Conservation (phyloP, 2,797 vertebrate species). For the Amphiprion clarkii region DNA sequence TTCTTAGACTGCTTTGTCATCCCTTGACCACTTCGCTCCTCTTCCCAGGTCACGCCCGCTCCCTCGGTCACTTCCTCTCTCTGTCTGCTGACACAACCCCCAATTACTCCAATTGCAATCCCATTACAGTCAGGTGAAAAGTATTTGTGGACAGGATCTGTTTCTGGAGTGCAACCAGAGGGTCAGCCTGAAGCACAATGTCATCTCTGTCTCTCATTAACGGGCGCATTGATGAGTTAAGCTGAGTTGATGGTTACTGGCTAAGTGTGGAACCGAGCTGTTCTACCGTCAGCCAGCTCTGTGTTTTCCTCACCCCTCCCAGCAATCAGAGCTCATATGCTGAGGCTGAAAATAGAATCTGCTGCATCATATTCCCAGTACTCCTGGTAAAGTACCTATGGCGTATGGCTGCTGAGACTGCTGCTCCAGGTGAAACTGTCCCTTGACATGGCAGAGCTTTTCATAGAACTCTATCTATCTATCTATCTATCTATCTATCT, state of each 20-base stretch:
- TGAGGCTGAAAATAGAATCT: constrained; percentile 80
- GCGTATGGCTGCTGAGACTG: constrained; percentile 26
- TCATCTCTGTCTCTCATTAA: constrained; percentile 56
- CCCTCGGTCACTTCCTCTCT: constrained; percentile 29
- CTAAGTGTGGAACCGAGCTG: constrained; percentile 57
- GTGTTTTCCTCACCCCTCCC: constrained; percentile 39
- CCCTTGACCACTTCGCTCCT: constrained; percentile 41
- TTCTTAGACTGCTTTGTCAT: constrained; percentile 69
- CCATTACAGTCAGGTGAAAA: constrained; percentile 20
- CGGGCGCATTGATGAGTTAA: constrained; percentile 38
- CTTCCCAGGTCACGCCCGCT: not conserved
- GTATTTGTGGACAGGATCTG: too few relatives aligned
- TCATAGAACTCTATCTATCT: not conserved
- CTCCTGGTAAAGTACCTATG: constrained; percentile 38
- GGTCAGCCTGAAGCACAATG: too few relatives aligned
- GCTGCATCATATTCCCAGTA: constrained; percentile 67
- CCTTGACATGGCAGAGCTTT: constrained; percentile 20
- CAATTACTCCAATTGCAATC: constrained; percentile 9
- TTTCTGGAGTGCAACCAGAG: too few relatives aligned
- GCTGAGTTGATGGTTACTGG: constrained; percentile 44
- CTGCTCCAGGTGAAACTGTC: constrained; percentile 57
- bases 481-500: not conserved
- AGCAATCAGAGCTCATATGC: constrained; percentile 54
- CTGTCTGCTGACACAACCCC: constrained; percentile 44
- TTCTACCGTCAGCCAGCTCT: constrained; percentile 40